Evolutionary conservation across 2,888 invertebrate species (phyloP).

Genomic region (Oasisia sp.): DNA sequence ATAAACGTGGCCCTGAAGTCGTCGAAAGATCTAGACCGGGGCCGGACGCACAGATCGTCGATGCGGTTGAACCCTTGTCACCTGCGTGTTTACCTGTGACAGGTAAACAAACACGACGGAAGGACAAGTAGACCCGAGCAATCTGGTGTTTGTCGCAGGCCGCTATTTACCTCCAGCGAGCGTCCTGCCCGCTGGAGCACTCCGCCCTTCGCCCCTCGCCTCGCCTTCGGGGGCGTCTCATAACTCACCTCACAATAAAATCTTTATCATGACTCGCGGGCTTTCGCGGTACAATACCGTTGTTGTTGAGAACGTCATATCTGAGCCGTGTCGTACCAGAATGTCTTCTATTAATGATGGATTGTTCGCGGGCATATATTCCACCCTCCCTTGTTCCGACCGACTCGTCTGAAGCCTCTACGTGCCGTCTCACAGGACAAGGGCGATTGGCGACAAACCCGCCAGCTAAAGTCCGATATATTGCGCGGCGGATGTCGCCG

Average conservation of each 20-base stretch:
- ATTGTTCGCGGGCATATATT: neutral
- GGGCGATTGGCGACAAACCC: neutral
- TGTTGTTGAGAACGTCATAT: neutral
- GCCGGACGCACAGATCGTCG: neutral
- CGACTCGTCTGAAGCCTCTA: neutral
- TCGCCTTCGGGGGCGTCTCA: neutral
- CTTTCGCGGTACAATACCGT: neutral
- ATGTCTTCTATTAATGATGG: neutral
- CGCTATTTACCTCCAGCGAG: neutral
- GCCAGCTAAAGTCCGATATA: neutral
- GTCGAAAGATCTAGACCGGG: neutral
- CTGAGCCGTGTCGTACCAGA: neutral
- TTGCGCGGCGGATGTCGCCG: neutral
- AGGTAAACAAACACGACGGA: neutral
- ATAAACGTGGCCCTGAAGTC: neutral
- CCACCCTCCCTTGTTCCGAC: neutral
- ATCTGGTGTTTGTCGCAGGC: neutral
- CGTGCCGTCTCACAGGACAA: neutral
- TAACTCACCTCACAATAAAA: neutral
- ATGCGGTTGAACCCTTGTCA: neutral
- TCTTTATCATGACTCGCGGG: neutral
- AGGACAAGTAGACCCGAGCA: neutral
- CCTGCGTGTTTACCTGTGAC: conserved; percentile 13
- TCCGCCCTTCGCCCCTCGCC: neutral
- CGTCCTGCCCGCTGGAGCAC: neutral